A percentile compares a stretch with the other conserved stretches of the same genome.
These are phyloP conservation scores for Campylomormyrus numenius DNA, from an alignment of 2,113 vertebrate genomes.

Conservation along the genomic window DNA sequence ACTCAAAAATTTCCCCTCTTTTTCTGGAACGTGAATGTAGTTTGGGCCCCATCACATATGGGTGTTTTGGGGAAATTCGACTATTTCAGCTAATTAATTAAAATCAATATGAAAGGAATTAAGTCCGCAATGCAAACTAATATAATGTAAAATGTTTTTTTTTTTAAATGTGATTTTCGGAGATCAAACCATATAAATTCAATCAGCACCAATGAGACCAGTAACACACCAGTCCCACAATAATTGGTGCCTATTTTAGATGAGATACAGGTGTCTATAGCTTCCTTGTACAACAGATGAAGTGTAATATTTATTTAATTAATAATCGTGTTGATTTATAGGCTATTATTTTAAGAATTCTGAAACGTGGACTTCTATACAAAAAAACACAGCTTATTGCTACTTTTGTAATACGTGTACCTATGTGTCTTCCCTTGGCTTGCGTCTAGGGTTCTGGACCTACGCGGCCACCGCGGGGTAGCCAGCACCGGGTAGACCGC, in stretches of 20 bases:
- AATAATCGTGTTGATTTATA: background rate
- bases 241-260: background rate
- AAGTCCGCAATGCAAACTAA: background rate
- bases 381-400: background rate
- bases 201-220: background rate
- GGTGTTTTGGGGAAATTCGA: background rate
- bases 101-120: background rate
- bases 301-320: background rate
- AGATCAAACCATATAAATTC: background rate
- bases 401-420: background rate
- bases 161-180: background rate
- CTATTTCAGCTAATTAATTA: background rate
- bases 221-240: background rate
- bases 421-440: background rate
- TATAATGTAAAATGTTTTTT: background rate
- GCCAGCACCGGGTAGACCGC: background rate
- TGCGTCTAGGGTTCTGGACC: background rate
- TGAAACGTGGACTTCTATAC: background rate
- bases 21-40: background rate
- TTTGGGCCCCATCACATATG: background rate
- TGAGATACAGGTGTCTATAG: background rate
- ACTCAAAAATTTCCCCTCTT: background rate
- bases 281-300: background rate
- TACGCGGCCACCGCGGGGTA: background rate
- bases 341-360: background rate